Percentiles rank a stretch among this genome's conserved stretches.
phyloP scores from a whole-genome alignment of 2,888 invertebrate genomes.

The Cotesia congregata region DNA sequence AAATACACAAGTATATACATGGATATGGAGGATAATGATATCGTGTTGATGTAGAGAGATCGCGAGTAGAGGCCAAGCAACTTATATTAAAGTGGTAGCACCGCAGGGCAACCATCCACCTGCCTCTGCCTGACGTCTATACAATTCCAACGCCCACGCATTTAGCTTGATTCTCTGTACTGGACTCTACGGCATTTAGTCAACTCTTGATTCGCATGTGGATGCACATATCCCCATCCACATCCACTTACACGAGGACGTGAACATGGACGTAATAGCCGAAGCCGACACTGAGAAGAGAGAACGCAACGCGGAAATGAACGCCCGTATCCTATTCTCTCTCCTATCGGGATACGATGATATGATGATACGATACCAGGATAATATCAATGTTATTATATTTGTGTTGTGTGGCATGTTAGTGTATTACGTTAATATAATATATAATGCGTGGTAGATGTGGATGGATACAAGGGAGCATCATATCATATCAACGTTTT shows the following conservation, averaged over 20 bases:
- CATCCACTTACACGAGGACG: no score
- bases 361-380: not conserved
- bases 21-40: not conserved
- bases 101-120: constrained; percentile 65
- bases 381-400: constrained; percentile 14
- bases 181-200: constrained; percentile 4
- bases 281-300: constrained; percentile 22
- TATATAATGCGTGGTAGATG: constrained; percentile 32
- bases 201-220: constrained; percentile 24
- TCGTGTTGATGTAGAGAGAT: constrained; percentile 17
- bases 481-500: no score
- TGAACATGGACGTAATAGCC: constrained; percentile 18
- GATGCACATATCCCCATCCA: not conserved
- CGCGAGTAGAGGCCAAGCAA: not conserved
- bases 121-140: constrained; percentile 61
- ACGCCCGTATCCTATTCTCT: no score
- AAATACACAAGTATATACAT: constrained; percentile 1
- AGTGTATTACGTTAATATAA: no score
- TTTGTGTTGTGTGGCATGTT: not conserved
- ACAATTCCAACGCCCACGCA: constrained; percentile 38
- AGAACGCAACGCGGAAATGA: not conserved
- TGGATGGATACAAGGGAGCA: not conserved
- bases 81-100: constrained; percentile 55
- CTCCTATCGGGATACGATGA: no score
- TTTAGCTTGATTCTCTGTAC: constrained; percentile 6